Base-by-base conservation (phyloP, 2,113 vertebrate genomes). In the Phaetusa simplex region DNA sequence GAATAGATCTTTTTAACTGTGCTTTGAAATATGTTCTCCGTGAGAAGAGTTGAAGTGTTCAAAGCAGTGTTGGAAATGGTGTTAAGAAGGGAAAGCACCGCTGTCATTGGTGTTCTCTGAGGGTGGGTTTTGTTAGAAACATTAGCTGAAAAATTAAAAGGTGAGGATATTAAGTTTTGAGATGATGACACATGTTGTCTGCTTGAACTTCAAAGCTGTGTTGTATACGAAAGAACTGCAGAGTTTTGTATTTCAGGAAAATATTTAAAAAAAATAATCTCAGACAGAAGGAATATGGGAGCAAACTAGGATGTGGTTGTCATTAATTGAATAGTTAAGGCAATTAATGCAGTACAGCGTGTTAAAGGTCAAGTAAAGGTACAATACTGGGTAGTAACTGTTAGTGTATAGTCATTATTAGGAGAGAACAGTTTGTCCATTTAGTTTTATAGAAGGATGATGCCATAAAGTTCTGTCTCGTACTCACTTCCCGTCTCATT, bases 281-380 rank as follows among this genome's bases (percentile, higher is more conserved):
- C 77, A 88, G 72, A 93, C 83, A 97, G 89, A 97, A 90, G 36
- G 77, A 97, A 81, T 86, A 81, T 87, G 81, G 82, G 88, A 97
- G 59, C 62, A 79, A 69, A 6, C 27, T 4, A 4, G 45, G 43
- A 11, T 53, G 73, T 40, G 82, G 11, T 88, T 97, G 93, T 93
- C 53, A 96, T 88, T 94, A 93, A 65, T 74, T 78, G 40, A 93
- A 86, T 76, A 86, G n/a, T 72, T 97, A 76, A 93, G 83, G 84
- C 83, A 97, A 82, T 95, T 85, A 69, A 88, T 74, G 79, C 38
- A 95, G 86, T 81, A 97, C 94, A 95, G 59, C 47, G 87, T 97
- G 86, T 96, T 97, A 93, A 95, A 94, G 88, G 97, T 97, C 91
- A 96, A 77, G 88, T 91, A 72, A 93, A 97, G 64, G 58, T 74